Conservation (phyloP, 2,797 vertebrate species). For the Myotis planiceps region DNA sequence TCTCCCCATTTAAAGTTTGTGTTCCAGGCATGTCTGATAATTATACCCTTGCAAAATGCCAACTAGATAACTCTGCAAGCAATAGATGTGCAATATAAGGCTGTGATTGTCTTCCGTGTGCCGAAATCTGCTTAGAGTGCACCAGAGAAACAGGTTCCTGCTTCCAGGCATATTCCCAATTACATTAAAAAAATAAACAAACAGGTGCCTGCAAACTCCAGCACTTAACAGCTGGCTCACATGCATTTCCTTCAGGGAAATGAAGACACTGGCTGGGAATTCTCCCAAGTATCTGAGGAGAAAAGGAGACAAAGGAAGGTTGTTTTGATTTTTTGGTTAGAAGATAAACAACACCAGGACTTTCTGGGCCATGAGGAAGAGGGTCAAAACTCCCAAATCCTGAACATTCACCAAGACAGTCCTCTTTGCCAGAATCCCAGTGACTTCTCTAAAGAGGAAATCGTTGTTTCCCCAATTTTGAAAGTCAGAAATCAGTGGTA, state of each 20-base stretch:
- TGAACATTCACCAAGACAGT: neutral
- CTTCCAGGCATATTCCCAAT: slow-evolving; percentile 69
- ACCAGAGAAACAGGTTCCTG: slow-evolving; percentile 10
- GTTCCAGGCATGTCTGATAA: slow-evolving; percentile 1
- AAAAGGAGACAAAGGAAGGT: neutral
- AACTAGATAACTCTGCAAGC: neutral
- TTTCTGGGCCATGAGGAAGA: neutral
- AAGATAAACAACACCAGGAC: neutral
- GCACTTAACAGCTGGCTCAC: slow-evolving; percentile 70
- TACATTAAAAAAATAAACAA: slow-evolving; percentile 73
- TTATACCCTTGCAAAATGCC: neutral
- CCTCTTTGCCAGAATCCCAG: neutral
- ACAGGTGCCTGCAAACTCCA: slow-evolving; percentile 67
- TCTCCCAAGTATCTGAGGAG: neutral
- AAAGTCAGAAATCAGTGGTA: neutral
- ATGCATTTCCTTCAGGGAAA: slow-evolving; percentile 41
- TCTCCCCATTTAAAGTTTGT: neutral
- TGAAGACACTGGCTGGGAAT: neutral
- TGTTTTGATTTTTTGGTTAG: neutral
- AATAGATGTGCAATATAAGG: neutral
- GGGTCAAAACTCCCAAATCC: neutral
- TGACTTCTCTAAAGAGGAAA: neutral
- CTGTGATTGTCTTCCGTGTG: slow-evolving; percentile 18
- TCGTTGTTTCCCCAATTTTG: neutral
- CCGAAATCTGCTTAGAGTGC: slow-evolving; percentile 19